Evolutionary conservation across 1,140 invertebrate genomes (phyloP), one percentile per base, ranked within the genome.

Genomic region (Ylistrum balloti): DNA sequence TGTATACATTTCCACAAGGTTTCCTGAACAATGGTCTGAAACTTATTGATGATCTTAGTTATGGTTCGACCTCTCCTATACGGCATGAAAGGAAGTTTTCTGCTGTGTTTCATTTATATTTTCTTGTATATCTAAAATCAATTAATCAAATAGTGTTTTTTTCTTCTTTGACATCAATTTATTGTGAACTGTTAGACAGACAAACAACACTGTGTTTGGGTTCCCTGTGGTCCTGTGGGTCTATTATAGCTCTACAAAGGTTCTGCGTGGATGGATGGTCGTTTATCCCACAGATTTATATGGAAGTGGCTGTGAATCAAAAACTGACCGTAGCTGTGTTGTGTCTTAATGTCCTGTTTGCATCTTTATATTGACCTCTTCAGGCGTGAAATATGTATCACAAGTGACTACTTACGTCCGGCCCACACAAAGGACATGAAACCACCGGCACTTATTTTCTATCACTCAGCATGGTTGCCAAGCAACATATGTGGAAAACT

Each of bases 101-200:
- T 74, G 56, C 56, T 28, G n/a, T 74, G n/a, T 74, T 74, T 74
- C 56, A 74, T n/a, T 28, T 74, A 74, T 74, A 74, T 74, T 74
- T 74, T 74, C 56, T 74, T 74, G 56, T 74, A 74, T 74, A 74
- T 74, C 56, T 74, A 74, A 74, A 74, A 74, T 74, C 56, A 74
- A 74, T 74, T 74, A 74, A 22, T 74, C 56, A 74, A 74, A n/a
- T 28, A 74, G 22, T n/a, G n/a, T 74, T 74, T 74, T 7, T 74
- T 74, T 74, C 56, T 74, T 28, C 56, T 28, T 3, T n/a, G 56
- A 74, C 56, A 74, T 74, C 13, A 74, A 74, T 28, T 74, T 74
- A 74, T 74, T 74, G 56, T 74, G 56, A 74, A n/a, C 56, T 28
- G 56, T 74, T 74, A 74, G 56, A 28, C 56, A 7, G 56, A 74